A percentile compares a stretch with the other conserved stretches of the same genome.
These are phyloP conservation scores for Chelonus formosanus DNA, from an alignment of 2,888 invertebrate species.

Conservation along the genomic window DNA sequence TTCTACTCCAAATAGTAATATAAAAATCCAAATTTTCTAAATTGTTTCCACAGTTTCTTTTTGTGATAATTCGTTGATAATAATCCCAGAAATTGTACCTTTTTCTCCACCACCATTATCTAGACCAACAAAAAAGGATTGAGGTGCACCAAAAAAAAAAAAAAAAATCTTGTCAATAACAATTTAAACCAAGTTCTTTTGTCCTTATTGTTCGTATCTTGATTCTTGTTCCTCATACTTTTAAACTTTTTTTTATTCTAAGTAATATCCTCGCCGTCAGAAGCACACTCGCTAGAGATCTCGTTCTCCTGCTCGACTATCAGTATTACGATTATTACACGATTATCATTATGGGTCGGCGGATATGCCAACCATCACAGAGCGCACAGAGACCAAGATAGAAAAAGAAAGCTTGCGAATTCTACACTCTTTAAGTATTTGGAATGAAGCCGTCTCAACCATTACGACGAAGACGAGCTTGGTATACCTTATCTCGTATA, in stretches of 20 bases:
- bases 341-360: slow-evolving; percentile 51
- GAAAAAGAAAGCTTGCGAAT: slow-evolving; percentile 20
- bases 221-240: no score
- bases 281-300: slow-evolving; percentile 32
- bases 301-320: slow-evolving; percentile 37
- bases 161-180: no score
- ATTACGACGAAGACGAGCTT: slow-evolving; percentile 34
- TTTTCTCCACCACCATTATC: no score
- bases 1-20: no score
- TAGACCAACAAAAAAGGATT: no score
- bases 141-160: no score
- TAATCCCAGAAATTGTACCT: no score
- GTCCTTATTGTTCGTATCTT: no score
- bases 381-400: slow-evolving; percentile 6
- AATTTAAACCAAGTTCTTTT: no score
- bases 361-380: slow-evolving; percentile 20
- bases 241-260: slow-evolving; percentile 3
- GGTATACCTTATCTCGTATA: slow-evolving; percentile 49
- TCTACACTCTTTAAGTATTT: slow-evolving; percentile 37
- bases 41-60: no score
- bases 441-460: slow-evolving; percentile 49
- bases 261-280: slow-evolving; percentile 33
- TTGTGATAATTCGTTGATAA: no score
- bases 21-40: no score
- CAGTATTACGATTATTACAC: slow-evolving; percentile 49